Evolutionary conservation across 2,113 vertebrate genomes (phyloP).

Genomic region (Butorides virescens): DNA sequence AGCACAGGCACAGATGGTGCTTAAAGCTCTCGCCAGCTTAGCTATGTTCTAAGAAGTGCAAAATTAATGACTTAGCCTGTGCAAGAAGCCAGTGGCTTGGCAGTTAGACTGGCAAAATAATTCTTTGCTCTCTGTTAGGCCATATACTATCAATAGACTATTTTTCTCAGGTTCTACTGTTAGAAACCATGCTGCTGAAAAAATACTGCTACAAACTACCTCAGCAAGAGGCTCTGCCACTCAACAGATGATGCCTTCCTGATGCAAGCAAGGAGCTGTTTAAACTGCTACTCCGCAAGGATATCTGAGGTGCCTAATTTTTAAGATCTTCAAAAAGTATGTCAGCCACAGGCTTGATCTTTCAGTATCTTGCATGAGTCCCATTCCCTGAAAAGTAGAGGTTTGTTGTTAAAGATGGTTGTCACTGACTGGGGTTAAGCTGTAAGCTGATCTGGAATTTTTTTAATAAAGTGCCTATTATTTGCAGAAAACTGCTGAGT

Average conservation of each 20-base stretch:
- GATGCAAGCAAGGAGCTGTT: not conserved
- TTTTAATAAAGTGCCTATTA: constrained; percentile 81
- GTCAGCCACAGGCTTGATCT: not conserved
- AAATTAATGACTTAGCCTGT: not conserved
- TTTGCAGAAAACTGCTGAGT: constrained; percentile 71
- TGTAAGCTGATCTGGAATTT: constrained; percentile 84
- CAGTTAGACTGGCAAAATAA: not conserved
- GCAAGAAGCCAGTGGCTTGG: not conserved
- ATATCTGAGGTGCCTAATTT: not conserved
- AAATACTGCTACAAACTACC: not conserved
- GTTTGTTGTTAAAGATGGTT: constrained; percentile 65
- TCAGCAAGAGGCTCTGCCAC: not conserved
- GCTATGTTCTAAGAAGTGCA: not conserved
- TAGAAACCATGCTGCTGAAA: not conserved
- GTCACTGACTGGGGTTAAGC: constrained; percentile 53
- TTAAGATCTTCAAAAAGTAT: not conserved
- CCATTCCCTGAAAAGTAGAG: constrained; percentile 18
- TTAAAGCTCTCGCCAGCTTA: not conserved
- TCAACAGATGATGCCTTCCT: not conserved
- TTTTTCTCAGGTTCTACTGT: not conserved
- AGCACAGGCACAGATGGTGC: not conserved
- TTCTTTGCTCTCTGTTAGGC: not conserved
- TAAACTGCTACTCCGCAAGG: not conserved
- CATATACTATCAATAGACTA: not conserved
- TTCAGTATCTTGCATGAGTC: not conserved